These are phyloP conservation scores for Indri indri DNA, from an alignment of 2,113 vertebrate species.

Conservation along the genomic window DNA sequence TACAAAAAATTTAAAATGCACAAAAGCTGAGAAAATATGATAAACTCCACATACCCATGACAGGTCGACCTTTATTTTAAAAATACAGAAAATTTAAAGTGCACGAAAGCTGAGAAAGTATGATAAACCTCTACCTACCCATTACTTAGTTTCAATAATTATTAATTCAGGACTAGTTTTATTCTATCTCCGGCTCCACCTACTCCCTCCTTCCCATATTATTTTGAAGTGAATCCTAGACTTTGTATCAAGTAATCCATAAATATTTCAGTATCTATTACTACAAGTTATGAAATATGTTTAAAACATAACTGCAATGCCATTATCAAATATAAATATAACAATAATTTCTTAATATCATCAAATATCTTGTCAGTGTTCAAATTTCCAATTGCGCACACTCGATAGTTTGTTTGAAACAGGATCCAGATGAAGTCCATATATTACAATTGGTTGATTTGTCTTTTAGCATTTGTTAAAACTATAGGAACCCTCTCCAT, in stretches of 20 bases:
- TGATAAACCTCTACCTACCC: neutral
- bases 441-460: neutral
- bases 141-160: neutral
- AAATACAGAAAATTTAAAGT: neutral
- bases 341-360: neutral
- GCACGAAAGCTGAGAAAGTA: neutral
- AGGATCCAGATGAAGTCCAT: neutral
- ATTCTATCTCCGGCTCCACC: neutral
- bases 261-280: neutral
- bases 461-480: neutral
- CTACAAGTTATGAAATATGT: neutral
- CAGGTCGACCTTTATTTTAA: neutral
- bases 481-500: neutral
- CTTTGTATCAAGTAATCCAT: neutral
- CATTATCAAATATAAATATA: neutral
- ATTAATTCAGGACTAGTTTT: neutral
- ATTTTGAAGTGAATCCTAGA: conserved; percentile 24
- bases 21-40: neutral
- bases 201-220: neutral
- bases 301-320: neutral
- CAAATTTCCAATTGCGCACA: neutral
- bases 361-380: neutral
- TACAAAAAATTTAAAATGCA: neutral
- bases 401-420: neutral
- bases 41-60: neutral